Evolutionary conservation across 1,140 invertebrate genomes (phyloP), one percentile per base, ranked within the genome.

Genomic region (Oncopeltus fasciatus): DNA sequence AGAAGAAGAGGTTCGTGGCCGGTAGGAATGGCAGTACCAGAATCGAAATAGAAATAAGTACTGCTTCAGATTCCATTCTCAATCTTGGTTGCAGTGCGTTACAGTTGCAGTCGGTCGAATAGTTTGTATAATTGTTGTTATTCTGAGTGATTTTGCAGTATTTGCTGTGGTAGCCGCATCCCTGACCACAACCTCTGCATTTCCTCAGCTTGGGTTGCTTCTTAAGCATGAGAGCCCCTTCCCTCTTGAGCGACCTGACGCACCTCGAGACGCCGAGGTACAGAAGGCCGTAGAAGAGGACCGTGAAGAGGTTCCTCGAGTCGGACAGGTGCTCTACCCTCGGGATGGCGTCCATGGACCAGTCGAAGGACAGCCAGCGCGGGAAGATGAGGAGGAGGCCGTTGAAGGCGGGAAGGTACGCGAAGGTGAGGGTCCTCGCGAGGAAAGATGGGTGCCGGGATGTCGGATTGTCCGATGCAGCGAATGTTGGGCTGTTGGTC

Each of bases 281-380:
- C 12, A 61, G 33, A 11, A 65, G 28, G 18, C 33, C 53, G 43
- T 58, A 63, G 70, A 93, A 95, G 62, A 95, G 85, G 12, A 81
- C 72, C 1, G 86, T 82, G 44, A 83, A 74, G 4, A 88, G 69
- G 70, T 92, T 93, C 57, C 92, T 76, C 0, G 78, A 71, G 74
- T 96, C 92, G 61, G 78, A 76, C 3, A 90, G 57, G 4, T 80
- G 79, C 1, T 79, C 82, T 62, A 96, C 80, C 59, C 88, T 77
- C 1, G 91, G 88, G 66, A 96, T 83, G 0, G 92, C 84, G 67
- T 92, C 91, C 92, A 95, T 95, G 2, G 90, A 92, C 92, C 92
- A 96, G 71, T 96, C 92, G 72, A 94, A 95, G 71, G 90, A 92
- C 28, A 96, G 75, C 51, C 82, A 82, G 65, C 81, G 81, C 9